phyloP scores from a whole-genome alignment of 2,888 invertebrate species.

The Eupithecia subumbrata region DNA sequence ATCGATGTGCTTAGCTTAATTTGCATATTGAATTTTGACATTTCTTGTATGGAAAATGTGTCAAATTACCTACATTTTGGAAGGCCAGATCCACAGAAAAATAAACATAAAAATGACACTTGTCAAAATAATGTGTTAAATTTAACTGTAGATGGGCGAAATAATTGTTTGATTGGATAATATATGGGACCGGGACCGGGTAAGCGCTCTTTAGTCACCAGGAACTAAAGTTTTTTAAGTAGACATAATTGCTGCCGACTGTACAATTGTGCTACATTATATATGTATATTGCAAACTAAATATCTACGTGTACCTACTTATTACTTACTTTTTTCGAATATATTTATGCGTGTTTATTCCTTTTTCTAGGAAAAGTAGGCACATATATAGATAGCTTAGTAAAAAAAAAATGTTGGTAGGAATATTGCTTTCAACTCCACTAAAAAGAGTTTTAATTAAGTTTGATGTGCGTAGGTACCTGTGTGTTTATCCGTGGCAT shows the following conservation, averaged over 20 bases:
- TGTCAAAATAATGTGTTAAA: too few relatives aligned
- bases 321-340: neutral
- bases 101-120: too few relatives aligned
- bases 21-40: neutral
- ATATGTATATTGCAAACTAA: neutral
- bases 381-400: too few relatives aligned
- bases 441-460: too few relatives aligned
- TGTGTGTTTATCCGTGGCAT: too few relatives aligned
- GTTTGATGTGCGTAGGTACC: too few relatives aligned
- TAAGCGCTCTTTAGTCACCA: neutral
- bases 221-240: neutral
- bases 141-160: neutral
- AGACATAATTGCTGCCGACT: neutral
- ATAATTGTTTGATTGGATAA: too few relatives aligned
- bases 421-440: too few relatives aligned
- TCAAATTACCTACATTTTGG: neutral
- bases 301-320: neutral
- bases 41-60: neutral
- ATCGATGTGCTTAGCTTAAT: neutral
- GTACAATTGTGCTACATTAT: neutral
- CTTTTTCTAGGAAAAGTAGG: too few relatives aligned
- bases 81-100: too few relatives aligned
- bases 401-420: too few relatives aligned
- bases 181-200: neutral
- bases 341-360: too few relatives aligned